Percentiles rank a stretch among this genome's conserved stretches.
phyloP scores from a whole-genome alignment of 1,140 invertebrate species.

The Mylabris phalerata region DNA sequence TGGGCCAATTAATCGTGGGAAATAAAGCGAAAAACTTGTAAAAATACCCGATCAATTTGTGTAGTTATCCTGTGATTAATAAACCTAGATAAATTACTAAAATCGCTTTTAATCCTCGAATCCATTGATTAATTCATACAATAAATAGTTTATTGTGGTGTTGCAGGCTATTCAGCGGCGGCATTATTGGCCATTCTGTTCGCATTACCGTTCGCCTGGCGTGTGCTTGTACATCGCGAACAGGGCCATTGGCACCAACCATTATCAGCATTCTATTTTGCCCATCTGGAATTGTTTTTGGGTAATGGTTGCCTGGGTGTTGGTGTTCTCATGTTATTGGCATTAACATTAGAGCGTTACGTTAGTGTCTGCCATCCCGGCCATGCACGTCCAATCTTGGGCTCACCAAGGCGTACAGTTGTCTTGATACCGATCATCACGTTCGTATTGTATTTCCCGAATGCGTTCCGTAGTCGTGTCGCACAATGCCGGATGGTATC shows the following conservation, averaged over 20 bases:
- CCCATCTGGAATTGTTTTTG: conserved; percentile 65
- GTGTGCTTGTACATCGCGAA: conserved; percentile 59
- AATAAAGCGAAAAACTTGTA: no score
- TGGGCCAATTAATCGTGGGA: no score
- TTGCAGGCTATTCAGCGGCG: conserved; percentile 62
- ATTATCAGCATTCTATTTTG: conserved; percentile 62
- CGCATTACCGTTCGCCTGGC: conserved; percentile 62
- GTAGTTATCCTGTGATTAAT: no score
- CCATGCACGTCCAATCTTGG: conserved; percentile 52
- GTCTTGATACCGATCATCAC: conserved; percentile 54
- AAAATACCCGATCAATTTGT: no score
- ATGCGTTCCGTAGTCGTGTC: conserved; percentile 55
- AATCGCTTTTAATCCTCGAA: no score
- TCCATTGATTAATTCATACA: no score
- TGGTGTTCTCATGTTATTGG: conserved; percentile 71
- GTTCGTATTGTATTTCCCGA: conserved; percentile 59
- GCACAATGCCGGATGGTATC: conserved; percentile 47
- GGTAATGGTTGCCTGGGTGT: conserved; percentile 67
- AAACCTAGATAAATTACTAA: no score
- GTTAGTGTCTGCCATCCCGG: conserved; percentile 74
- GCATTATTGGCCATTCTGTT: conserved; percentile 64
- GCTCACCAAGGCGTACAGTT: conserved; percentile 55
- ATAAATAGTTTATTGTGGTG: not conserved
- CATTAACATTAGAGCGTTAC: conserved; percentile 72
- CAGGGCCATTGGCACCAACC: conserved; percentile 56